Evolutionary conservation across 2,888 invertebrate species (phyloP).

Genomic region (Piscicola geometra): DNA sequence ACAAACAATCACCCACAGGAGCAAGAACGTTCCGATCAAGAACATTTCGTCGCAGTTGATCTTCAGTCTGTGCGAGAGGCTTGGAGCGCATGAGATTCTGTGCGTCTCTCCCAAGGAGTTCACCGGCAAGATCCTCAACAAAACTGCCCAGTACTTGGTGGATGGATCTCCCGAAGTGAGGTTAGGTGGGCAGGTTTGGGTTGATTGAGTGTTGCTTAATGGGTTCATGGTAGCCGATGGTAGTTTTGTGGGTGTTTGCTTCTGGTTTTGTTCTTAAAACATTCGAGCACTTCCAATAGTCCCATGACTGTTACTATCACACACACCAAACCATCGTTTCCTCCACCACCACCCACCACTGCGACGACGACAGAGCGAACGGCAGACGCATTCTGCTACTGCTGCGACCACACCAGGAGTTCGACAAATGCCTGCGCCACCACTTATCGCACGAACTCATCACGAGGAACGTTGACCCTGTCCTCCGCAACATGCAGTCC

Average conservation of each 20-base stretch:
- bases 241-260: too few relatives aligned
- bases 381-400: constrained; percentile 17
- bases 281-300: too few relatives aligned
- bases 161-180: constrained; percentile 83
- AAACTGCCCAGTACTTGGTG: constrained; percentile 74
- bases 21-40: constrained; percentile 81
- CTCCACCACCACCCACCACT: too few relatives aligned
- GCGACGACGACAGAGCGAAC: constrained; percentile 22
- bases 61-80: constrained; percentile 65
- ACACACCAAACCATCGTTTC: neutral
- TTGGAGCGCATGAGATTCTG: constrained; percentile 71
- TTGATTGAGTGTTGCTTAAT: too few relatives aligned
- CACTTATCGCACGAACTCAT: constrained; percentile 18
- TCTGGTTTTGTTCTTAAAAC: too few relatives aligned
- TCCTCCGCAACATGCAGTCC: neutral
- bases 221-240: too few relatives aligned
- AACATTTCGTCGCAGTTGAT: constrained; percentile 76
- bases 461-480: constrained; percentile 13
- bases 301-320: neutral
- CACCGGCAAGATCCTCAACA: constrained; percentile 72
- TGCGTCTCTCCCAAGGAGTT: constrained; percentile 68
- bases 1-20: constrained; percentile 55
- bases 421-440: constrained; percentile 18
- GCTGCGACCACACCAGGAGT: constrained; percentile 13
- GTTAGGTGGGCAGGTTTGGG: constrained; percentile 46